Percentiles rank a stretch among this genome's conserved stretches.
Evolutionary conservation across 2,888 invertebrate genomes (phyloP).

Genomic region (Tridacna crocea): DNA sequence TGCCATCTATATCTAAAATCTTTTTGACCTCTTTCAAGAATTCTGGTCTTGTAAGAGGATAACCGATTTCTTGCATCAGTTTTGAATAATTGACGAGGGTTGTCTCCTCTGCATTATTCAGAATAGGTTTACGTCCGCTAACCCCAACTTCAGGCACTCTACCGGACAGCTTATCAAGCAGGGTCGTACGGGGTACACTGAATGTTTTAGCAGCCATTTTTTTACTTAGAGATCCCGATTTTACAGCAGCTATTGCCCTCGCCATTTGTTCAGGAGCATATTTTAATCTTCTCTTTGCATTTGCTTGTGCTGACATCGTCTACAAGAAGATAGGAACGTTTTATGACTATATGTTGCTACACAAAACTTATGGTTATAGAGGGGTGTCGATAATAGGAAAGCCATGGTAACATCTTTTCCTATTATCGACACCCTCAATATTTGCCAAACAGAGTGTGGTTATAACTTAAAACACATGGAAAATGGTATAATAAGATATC

Average conservation of each 20-base stretch:
- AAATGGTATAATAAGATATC: no score
- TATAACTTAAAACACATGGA: no score
- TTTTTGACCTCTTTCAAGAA: conserved; percentile 10
- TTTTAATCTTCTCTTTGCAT: conserved; percentile 20
- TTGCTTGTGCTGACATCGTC: conserved; percentile 20
- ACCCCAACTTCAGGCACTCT: conserved; percentile 12
- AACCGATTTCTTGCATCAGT: conserved; percentile 16
- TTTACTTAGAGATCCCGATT: conserved; percentile 14
- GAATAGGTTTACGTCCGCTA: conserved; percentile 8
- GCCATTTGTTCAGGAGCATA: conserved; percentile 34
- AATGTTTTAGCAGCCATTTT: conserved; percentile 19
- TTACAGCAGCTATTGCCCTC: conserved; percentile 8
- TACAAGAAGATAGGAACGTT: no score
- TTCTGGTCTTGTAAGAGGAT: conserved; percentile 25
- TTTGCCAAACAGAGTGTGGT: no score
- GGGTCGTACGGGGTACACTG: conserved; percentile 32
- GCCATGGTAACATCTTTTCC: no score
- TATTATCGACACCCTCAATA: no score
- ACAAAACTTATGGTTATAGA: no score
- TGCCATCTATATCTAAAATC: conserved; percentile 1
- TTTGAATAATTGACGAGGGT: background rate
- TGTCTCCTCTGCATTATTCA: conserved; percentile 2
- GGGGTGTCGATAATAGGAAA: no score
- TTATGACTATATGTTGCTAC: no score
- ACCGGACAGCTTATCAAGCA: conserved; percentile 32